Conservation (phyloP, 1,140 invertebrate genomes). For the Danaus melanippus region DNA sequence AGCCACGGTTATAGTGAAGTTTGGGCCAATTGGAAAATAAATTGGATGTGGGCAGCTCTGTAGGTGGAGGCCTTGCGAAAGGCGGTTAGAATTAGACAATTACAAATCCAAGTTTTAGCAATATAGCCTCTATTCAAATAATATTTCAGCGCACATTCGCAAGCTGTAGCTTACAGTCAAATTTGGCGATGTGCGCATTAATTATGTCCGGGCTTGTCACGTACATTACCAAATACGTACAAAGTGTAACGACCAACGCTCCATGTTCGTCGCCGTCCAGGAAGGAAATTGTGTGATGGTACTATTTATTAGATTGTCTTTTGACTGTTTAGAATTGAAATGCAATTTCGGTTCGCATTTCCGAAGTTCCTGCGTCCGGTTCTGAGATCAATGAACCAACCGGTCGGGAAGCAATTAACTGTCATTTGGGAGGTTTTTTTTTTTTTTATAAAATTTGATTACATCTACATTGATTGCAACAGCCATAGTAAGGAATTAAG, state of each 20-base stretch:
- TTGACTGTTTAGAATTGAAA: slow-evolving; percentile 35
- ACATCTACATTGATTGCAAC: too few species aligned
- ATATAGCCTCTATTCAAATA: slow-evolving; percentile 39
- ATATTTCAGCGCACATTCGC: slow-evolving; percentile 40
- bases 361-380: slow-evolving; percentile 37
- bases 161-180: slow-evolving; percentile 33
- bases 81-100: slow-evolving; percentile 50
- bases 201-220: slow-evolving; percentile 58
- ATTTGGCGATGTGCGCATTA: slow-evolving; percentile 62
- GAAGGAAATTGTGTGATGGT: slow-evolving; percentile 61
- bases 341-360: slow-evolving; percentile 58
- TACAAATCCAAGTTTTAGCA: slow-evolving; percentile 23
- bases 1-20: slow-evolving; percentile 17
- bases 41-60: slow-evolving; percentile 63
- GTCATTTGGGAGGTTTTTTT: too few species aligned
- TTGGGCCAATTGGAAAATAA: slow-evolving; percentile 41
- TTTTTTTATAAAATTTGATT: too few species aligned
- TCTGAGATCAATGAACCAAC: slow-evolving; percentile 27
- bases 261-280: slow-evolving; percentile 47
- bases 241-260: slow-evolving; percentile 40
- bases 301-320: slow-evolving; percentile 34
- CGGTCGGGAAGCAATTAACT: slow-evolving; percentile 4
- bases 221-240: slow-evolving; percentile 55
- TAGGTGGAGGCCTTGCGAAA: slow-evolving; percentile 61
- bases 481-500: too few species aligned